Conservation (phyloP, 2,888 invertebrate species). For the Noctua fimbriata region DNA sequence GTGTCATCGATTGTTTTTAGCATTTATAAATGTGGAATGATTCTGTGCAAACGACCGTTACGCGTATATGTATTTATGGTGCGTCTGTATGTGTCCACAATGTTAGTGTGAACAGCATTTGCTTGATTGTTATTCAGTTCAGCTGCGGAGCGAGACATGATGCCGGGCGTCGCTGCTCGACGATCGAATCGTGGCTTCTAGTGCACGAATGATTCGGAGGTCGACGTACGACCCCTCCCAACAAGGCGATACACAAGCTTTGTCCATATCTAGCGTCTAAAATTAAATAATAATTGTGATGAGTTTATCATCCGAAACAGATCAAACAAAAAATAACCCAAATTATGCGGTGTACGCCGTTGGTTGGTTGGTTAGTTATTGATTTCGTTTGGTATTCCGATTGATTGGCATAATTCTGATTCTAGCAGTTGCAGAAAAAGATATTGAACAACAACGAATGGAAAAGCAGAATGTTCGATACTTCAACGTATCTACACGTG, state of each 20-base stretch:
- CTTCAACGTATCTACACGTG: constrained; percentile 22
- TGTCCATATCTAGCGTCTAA: constrained; percentile 64
- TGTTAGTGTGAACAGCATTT: constrained; percentile 71
- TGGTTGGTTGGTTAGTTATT: background rate
- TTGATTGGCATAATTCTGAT: background rate
- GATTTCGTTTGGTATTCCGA: constrained; percentile 20
- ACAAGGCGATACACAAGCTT: constrained; percentile 64
- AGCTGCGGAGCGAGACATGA: constrained; percentile 75
- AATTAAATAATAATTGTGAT: constrained; percentile 61
- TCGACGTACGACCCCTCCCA: constrained; percentile 76
- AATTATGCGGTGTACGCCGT: constrained; percentile 1
- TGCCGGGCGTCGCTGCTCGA: constrained; percentile 68
- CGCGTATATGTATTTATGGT: constrained; percentile 45
- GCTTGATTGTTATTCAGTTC: constrained; percentile 81
- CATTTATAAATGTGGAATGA: constrained; percentile 66
- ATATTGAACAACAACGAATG: constrained; percentile 6
- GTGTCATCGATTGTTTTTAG: constrained; percentile 63
- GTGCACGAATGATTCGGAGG: constrained; percentile 77
- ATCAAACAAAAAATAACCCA: constrained; percentile 30
- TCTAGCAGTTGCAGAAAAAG: background rate
- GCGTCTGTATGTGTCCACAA: constrained; percentile 57
- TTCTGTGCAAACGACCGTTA: constrained; percentile 73
- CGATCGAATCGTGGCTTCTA: constrained; percentile 72
- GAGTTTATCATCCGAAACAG: constrained; percentile 37
- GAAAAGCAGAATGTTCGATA: constrained; percentile 11